Base-by-base conservation (phyloP, 1,140 invertebrate genomes). In the Drosophila grimshawi region DNA sequence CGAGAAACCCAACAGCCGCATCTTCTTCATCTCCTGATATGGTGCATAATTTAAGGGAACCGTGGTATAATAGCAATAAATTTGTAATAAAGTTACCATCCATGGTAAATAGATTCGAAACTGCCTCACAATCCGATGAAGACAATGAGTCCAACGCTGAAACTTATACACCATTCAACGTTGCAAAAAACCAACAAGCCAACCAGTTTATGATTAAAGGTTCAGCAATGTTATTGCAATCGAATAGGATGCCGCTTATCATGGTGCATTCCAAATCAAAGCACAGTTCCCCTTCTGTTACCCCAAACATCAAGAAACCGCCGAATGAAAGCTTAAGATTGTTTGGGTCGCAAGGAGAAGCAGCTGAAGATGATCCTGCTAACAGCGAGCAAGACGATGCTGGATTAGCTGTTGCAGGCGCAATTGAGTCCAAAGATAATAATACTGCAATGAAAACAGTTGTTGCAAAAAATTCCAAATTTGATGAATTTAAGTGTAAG, bases 261-360 rank as follows among this genome's bases (percentile, higher is more conserved):
- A 37, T 62, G 32, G 46, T 69, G n/a, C 39, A 62, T 5, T 7
- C 66, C 4, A 52, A 32, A 8, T 2, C 2, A n/a, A 51, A 43
- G 29, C 5, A 8, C 5, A 30, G 3, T 3, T 3, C 10, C 7
- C n/a, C 41, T 2, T 4, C 8, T 2, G 11, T 11, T 7, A 57
- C 29, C 3, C 1, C 5, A 41, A 43, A 0, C 30, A 27, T 2
- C 27, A 5, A 11, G n/a, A 57, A 2, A 32, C 6, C 11, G 8
- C 6, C 37, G 4, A 3, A 5, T 30, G 27, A n/a, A 55, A 43
- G 39, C n/a, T 3, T 4, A 5, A 5, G 35, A 37, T 5, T 5
- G 5, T 37, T 2, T 37, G 35, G 5, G 4, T 2, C 39, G 10
- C 10, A 43, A 4, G 10, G 4, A 10, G 3, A n/a, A n/a, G n/a